Percentiles rank a stretch among this genome's conserved stretches.
Conservation (phyloP, 2,888 invertebrate genomes). For the Mythimna pallens region DNA sequence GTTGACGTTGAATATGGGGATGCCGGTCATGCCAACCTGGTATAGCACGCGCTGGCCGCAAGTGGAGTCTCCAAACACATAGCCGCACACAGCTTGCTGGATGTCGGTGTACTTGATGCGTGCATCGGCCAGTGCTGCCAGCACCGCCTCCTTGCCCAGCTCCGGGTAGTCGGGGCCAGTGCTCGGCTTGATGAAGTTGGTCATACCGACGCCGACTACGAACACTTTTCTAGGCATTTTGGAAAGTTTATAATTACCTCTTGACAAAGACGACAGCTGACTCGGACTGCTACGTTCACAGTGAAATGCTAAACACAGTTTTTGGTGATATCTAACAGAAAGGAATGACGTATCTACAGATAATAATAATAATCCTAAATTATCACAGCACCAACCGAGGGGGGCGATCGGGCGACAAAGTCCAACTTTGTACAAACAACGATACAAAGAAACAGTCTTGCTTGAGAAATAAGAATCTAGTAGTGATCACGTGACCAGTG, state of each 20-base stretch:
- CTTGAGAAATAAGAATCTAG: neutral
- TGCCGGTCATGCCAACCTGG: conserved; percentile 98
- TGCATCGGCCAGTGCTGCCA: conserved; percentile 96
- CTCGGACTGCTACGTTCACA: conserved; percentile 70
- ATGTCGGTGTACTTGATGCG: conserved; percentile 94
- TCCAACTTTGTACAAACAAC: conserved; percentile 50
- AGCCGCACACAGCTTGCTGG: conserved; percentile 97
- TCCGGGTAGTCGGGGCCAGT: conserved; percentile 97
- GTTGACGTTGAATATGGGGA: conserved; percentile 99
- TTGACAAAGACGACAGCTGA: conserved; percentile 75
- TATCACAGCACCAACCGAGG: conserved; percentile 50
- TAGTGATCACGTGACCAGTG: conserved; percentile 30
- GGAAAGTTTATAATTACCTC: conserved; percentile 84
- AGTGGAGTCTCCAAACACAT: conserved; percentile 98
- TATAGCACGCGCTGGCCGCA: conserved; percentile 98
- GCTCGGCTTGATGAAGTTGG: conserved; percentile 99
- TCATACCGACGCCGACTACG: conserved; percentile 99
- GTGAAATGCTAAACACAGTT: conserved; percentile 56
- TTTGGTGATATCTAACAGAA: conserved; percentile 52
- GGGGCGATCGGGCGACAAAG: conserved; percentile 42
- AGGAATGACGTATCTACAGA: conserved; percentile 52
- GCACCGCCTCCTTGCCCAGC: conserved; percentile 98
- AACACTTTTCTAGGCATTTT: conserved; percentile 93
- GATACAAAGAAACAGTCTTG: conserved; percentile 17
- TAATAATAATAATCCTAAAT: conserved; percentile 46